Evolutionary conservation across 2,113 vertebrate genomes (phyloP), one percentile per base, ranked within the genome.

Genomic region (Ahaetulla prasina): DNA sequence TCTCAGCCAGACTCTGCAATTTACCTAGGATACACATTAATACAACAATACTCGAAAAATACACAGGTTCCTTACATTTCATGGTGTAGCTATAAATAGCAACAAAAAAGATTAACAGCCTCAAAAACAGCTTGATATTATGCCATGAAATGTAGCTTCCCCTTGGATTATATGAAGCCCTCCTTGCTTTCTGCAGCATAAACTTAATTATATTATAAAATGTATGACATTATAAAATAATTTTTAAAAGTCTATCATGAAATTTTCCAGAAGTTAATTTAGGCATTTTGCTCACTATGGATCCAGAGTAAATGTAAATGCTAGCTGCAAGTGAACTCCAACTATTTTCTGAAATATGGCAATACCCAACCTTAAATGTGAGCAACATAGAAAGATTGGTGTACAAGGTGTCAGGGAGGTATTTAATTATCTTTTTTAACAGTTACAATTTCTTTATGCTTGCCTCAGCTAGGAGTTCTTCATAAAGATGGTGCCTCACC

Each of bases 1-100:
- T 99, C 96, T 99, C 99, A 4, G 99, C 99, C 94, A 99, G 97
- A 0, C 98, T 99, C 97, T 99, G 99, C 43, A 99, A 98, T 94
- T 99, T 99, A 90, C 99, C 99, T 99, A 96, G 49, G 91, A 96
- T 4, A 88, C 50, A 94, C 0, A 92, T 39, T 47, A 89, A 86
- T 43, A 86, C 5, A 54, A 25, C 0, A 49, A 5, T 3, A 18
- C 1, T 0, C 25, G 18, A 0, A 0, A 88, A 20, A 87, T 88
- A 90, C 85, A 52, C 11, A 3, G 27, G 30, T 23, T 16, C 10
- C 0, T 0, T 39, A 87, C 16, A 25, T 16, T 39, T 80, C 86
- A 80, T 5, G 3, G 4, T 39, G 43, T 10, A 55, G 35, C 80
- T 86, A 57, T 25, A 20, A 55, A 30, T 12, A 57, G 27, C n/a